phyloP scores from a whole-genome alignment of 2,888 invertebrate genomes.

The Luperina nickerlii region DNA sequence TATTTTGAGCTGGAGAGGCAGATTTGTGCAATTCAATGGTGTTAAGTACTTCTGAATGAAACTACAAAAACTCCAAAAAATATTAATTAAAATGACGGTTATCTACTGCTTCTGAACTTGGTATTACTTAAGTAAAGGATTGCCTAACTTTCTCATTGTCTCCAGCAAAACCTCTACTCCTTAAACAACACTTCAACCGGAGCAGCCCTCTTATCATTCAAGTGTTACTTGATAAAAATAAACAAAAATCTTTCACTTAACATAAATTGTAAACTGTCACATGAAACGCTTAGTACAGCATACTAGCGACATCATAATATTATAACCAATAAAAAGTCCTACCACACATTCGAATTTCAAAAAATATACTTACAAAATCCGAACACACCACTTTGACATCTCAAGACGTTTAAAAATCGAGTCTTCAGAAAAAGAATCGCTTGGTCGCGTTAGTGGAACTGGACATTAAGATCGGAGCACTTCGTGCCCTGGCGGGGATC shows the following conservation, averaged over 20 bases:
- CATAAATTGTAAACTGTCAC: too few species aligned
- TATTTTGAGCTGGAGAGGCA: background rate
- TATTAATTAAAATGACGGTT: background rate
- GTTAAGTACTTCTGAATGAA: background rate
- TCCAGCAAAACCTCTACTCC: too few species aligned
- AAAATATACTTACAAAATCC: conserved; percentile 14
- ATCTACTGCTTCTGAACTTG: background rate
- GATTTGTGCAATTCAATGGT: background rate
- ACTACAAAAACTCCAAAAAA: background rate
- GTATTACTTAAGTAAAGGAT: background rate
- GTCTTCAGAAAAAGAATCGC: conserved; percentile 20
- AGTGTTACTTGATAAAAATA: conserved; percentile 10
- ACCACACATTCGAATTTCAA: background rate
- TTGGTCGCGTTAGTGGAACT: conserved; percentile 56
- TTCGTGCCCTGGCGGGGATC: conserved; percentile 83
- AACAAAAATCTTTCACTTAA: conserved; percentile 10
- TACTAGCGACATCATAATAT: background rate
- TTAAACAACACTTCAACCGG: background rate
- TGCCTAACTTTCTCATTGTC: background rate
- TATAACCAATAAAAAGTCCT: background rate
- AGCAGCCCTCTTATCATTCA: background rate
- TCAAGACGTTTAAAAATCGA: conserved; percentile 34
- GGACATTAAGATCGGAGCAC: conserved; percentile 68
- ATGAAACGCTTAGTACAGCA: background rate
- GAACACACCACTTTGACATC: background rate